Evolutionary conservation across 1,140 invertebrate genomes (phyloP).

Genomic region (Oscheius sp.): DNA sequence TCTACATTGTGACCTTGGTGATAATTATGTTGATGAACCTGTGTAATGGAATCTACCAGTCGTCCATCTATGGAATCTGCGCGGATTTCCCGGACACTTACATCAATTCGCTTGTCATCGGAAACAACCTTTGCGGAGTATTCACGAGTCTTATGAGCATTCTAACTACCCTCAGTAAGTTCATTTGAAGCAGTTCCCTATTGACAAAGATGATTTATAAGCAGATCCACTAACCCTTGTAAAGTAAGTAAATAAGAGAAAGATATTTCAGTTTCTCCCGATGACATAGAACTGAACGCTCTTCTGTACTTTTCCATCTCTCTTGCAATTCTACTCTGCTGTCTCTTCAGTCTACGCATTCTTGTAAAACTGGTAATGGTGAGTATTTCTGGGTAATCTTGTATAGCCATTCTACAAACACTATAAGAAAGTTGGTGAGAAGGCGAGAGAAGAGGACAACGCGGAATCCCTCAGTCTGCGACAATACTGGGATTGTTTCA

Average conservation of each 20-base stretch:
- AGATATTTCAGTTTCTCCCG: conserved; percentile 24
- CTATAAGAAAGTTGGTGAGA: conserved; percentile 18
- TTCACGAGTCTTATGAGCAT: conserved; percentile 34
- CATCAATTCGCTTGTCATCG: conserved; percentile 31
- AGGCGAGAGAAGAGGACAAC: conserved; percentile 17
- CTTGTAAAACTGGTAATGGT: conserved; percentile 8
- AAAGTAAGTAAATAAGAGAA: too few species aligned
- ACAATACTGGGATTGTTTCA: conserved; percentile 33
- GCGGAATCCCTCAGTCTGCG: conserved; percentile 11
- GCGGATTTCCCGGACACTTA: conserved; percentile 34
- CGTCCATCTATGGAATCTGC: conserved; percentile 22
- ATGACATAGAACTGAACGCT: conserved; percentile 32
- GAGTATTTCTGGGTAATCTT: background rate
- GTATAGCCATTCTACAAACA: conserved; percentile 32
- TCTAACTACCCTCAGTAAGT: conserved; percentile 26
- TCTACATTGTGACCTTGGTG: conserved; percentile 26
- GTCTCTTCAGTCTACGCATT: conserved; percentile 13
- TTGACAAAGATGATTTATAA: too few species aligned
- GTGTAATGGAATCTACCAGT: conserved; percentile 35
- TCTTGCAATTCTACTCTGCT: conserved; percentile 19
- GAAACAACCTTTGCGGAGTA: conserved; percentile 39
- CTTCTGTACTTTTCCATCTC: conserved; percentile 35
- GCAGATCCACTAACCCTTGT: too few species aligned
- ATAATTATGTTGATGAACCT: conserved; percentile 32
- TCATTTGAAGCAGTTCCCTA: background rate